These are phyloP conservation scores for Nothura maculosa DNA, from an alignment of 2,797 vertebrate species.

Conservation along the genomic window DNA sequence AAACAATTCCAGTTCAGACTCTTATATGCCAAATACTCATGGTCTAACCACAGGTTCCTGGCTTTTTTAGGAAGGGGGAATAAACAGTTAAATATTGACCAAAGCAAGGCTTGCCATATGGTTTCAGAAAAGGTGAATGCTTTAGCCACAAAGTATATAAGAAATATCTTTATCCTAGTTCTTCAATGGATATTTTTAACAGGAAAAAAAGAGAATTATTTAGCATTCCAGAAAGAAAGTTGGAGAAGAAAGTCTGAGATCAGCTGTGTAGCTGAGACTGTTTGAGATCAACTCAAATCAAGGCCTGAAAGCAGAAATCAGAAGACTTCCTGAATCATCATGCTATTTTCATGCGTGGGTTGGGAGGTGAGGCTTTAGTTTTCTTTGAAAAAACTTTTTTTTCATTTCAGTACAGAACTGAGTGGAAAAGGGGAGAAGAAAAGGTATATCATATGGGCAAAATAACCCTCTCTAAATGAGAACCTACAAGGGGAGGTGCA, in stretches of 20 bases:
- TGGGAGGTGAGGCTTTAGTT: background rate
- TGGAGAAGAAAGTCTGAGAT: background rate
- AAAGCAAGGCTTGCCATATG: background rate
- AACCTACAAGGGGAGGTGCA: background rate
- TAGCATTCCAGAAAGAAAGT: constrained; percentile 11
- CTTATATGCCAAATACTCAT: background rate
- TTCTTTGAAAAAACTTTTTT: background rate
- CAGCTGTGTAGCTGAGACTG: background rate
- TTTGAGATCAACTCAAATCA: too few species aligned
- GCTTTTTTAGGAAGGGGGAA: background rate
- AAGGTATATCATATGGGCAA: background rate
- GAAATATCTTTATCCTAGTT: background rate
- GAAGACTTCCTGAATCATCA: background rate
- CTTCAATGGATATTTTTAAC: background rate
- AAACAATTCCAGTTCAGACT: background rate
- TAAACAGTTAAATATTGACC: background rate
- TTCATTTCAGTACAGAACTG: background rate
- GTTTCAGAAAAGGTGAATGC: background rate
- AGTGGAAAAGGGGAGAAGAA: background rate
- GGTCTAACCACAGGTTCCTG: background rate
- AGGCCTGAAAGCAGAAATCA: background rate
- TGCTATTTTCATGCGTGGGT: background rate
- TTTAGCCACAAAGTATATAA: background rate
- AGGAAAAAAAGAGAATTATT: background rate
- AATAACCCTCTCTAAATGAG: background rate